Evolutionary conservation across 2,113 vertebrate species (phyloP).

Genomic region (Sylvilagus bachmani): DNA sequence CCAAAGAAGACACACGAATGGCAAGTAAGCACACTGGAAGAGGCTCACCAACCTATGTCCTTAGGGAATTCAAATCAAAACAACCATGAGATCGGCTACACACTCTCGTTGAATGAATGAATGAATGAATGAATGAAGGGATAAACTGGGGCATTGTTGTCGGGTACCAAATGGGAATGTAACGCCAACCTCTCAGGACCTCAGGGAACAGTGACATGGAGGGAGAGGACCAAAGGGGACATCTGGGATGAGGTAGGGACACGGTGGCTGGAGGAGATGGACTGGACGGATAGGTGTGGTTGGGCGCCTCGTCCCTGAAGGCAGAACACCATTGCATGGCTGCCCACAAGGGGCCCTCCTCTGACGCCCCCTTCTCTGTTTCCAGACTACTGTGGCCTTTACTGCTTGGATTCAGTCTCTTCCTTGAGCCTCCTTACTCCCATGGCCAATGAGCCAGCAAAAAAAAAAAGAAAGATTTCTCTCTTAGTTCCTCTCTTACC

Average conservation of each 20-base stretch:
- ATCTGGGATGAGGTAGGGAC: neutral
- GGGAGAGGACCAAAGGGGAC: neutral
- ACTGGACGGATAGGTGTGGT: neutral
- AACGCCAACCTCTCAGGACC: neutral
- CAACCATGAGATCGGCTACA: neutral
- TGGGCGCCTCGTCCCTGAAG: neutral
- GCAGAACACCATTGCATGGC: neutral
- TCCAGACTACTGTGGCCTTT: neutral
- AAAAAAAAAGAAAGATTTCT: neutral
- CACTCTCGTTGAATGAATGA: neutral
- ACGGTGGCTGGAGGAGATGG: no score
- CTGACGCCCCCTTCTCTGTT: neutral
- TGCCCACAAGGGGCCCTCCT: neutral
- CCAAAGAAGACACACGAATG: neutral
- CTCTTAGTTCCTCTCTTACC: neutral
- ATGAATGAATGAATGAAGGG: neutral
- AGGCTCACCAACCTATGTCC: neutral
- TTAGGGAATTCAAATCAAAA: neutral
- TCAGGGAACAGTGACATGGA: neutral
- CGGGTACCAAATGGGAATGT: neutral
- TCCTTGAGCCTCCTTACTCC: neutral
- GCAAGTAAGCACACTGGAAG: neutral
- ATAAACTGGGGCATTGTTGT: neutral
- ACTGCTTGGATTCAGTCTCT: neutral
- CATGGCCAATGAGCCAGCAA: neutral